Evolutionary conservation across 2,113 vertebrate species (phyloP), one percentile per base, ranked within the genome.

Genomic region (Alaudala cheleensis): DNA sequence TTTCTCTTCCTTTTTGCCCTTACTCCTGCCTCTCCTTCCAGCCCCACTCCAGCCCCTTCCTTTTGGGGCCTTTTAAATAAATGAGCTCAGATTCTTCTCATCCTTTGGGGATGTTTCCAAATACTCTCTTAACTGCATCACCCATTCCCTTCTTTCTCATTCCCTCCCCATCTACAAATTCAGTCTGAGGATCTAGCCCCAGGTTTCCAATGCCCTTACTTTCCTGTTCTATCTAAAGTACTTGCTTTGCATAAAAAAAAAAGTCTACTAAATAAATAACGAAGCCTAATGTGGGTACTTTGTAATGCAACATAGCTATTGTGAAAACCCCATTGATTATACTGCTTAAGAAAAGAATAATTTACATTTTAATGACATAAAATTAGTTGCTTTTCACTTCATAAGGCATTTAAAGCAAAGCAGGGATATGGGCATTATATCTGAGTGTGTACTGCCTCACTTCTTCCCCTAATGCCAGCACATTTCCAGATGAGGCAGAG

Each of bases 341-440:
- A 33, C 44, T 76, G 80, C 44, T 92, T 79, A 81, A 50, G 39
- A 70, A 88, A 90, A 89, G 73, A 74, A 89, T 78, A 53, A 86
- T 91, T 93, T 90, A 67, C 50, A 67, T 92, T 95, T 95, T 84
- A 95, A 81, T 81, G 47, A 51, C 62, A 90, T 37, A 76, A 82
- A 84, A 90, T 78, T 87, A 71, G 53, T 51, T 79, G 16, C 11
- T 79, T 88, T 86, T 88, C 45, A 49, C 42, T 89, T 70, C 70
- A 50, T 54, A 83, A 72, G 31, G 11, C 60, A 47, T 86, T 91
- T 92, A 65, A 90, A 91, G 31, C 42, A 89, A 90, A 81, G 37
- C 17, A 69, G 81, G 23, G 28, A 31, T 71, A 44, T 9, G 34
- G 42, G 40, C 42, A 39, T 89, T 84, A 16, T 74, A 74, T 50